These are phyloP conservation scores for Rynchops niger DNA, from an alignment of 2,113 vertebrate genomes.

Conservation along the genomic window DNA sequence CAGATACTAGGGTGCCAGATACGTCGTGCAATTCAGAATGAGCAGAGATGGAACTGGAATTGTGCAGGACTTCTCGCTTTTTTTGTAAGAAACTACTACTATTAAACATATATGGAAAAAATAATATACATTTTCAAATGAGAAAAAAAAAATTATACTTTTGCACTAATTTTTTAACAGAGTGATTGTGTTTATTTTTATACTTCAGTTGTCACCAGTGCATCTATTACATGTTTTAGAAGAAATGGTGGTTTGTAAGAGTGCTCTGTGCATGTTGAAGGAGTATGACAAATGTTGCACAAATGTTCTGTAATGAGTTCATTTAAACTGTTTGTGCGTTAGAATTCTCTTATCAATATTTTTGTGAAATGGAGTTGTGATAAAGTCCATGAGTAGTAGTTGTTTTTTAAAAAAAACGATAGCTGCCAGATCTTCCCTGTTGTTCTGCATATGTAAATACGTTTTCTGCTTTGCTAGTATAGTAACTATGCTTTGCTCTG, in stretches of 20 bases:
- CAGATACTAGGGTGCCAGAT: not conserved
- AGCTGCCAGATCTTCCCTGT: not conserved
- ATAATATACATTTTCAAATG: not conserved
- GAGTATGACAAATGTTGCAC: not conserved
- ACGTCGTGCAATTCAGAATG: not conserved
- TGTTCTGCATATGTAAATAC: not conserved
- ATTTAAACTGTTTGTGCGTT: not conserved
- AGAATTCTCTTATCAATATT: not conserved
- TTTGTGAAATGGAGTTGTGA: not conserved
- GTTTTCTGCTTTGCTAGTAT: not conserved
- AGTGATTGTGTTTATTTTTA: conserved; percentile 48
- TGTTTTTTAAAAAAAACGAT: not conserved
- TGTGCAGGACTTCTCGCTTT: not conserved
- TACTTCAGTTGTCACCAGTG: not conserved
- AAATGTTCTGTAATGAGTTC: not conserved
- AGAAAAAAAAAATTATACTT: not conserved
- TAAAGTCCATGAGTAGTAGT: not conserved
- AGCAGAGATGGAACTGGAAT: not conserved
- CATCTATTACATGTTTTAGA: not conserved
- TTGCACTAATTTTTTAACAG: conserved; percentile 14
- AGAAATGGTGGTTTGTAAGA: conserved; percentile 3
- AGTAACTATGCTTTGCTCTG: not conserved
- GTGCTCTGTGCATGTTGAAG: not conserved
- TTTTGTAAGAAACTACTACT: not conserved
- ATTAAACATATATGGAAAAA: not conserved